A percentile compares a stretch with the other conserved stretches of the same genome.
These are phyloP conservation scores for Drosophila aldrichi DNA, from an alignment of 2,888 invertebrate species.

Conservation along the genomic window DNA sequence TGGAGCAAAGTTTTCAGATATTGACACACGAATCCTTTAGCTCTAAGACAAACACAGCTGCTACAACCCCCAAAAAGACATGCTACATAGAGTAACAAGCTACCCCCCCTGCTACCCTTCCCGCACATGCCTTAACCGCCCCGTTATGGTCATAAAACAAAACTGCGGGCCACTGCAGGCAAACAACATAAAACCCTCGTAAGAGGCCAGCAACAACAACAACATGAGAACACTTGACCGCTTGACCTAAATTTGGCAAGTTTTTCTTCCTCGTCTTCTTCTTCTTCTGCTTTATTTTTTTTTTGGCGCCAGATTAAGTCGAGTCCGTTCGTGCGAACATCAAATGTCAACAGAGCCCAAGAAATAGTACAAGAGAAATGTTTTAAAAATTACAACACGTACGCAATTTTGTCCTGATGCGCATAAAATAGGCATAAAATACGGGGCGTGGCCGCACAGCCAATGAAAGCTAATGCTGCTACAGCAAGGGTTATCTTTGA, in stretches of 20 bases:
- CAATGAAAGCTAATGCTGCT: conserved; percentile 50
- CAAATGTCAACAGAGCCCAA: conserved; percentile 62
- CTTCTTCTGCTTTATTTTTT: neutral
- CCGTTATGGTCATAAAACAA: conserved; percentile 42
- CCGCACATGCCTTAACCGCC: neutral
- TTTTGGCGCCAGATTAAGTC: conserved; percentile 55
- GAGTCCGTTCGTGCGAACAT: conserved; percentile 51
- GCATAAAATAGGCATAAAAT: conserved; percentile 69
- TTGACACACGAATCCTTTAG: conserved; percentile 45
- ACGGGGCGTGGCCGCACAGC: conserved; percentile 39
- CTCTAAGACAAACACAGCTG: conserved; percentile 31
- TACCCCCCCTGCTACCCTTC: neutral
- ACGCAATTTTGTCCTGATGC: conserved; percentile 69
- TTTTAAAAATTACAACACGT: conserved; percentile 77
- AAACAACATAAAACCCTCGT: conserved; percentile 55
- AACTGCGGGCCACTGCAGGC: conserved; percentile 56
- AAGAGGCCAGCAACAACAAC: conserved; percentile 31
- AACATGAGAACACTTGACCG: conserved; percentile 74
- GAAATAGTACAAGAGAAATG: conserved; percentile 60
- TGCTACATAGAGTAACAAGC: conserved; percentile 28
- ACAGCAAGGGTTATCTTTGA: conserved; percentile 37
- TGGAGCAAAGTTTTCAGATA: conserved; percentile 29
- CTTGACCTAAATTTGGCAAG: conserved; percentile 71
- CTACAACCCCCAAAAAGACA: conserved; percentile 23
- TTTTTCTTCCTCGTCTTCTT: conserved; percentile 6